Conservation (phyloP, 2,888 invertebrate genomes). For the Yponomeuta sedellus region DNA sequence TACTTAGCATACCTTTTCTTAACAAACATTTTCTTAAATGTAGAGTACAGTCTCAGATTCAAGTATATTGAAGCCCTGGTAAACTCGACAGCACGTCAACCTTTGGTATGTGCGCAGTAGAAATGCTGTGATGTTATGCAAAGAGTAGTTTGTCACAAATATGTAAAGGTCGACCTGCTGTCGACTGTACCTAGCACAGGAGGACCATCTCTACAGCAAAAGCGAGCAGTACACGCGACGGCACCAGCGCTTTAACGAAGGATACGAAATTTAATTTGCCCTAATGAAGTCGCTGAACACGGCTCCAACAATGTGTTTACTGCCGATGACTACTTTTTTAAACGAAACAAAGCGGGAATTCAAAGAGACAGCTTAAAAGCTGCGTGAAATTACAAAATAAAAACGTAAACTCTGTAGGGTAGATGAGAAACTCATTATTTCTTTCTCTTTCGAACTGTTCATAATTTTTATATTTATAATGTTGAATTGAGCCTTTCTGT, state of each 20-base stretch:
- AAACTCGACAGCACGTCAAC: too few species aligned
- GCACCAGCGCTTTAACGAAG: constrained; percentile 22
- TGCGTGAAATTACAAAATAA: constrained; percentile 22
- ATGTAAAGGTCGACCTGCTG: too few species aligned
- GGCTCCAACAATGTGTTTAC: constrained; percentile 33
- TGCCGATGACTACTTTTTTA: constrained; percentile 37
- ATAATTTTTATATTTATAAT: background rate
- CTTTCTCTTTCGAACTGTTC: background rate
- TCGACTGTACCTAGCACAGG: too few species aligned
- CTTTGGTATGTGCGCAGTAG: too few species aligned
- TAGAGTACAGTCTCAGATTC: too few species aligned
- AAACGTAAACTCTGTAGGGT: background rate
- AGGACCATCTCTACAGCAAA: background rate
- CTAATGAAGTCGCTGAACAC: constrained; percentile 41
- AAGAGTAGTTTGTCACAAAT: background rate
- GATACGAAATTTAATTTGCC: constrained; percentile 38
- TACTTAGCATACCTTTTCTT: too few species aligned
- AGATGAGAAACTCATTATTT: constrained; percentile 15
- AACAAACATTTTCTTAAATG: too few species aligned
- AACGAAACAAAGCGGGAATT: constrained; percentile 29
- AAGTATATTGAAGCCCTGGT: too few species aligned
- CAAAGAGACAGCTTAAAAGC: constrained; percentile 38
- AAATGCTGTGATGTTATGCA: too few species aligned
- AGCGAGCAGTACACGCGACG: constrained; percentile 9
- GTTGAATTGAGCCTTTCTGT: too few species aligned